Evolutionary conservation across 2,888 invertebrate species (phyloP).

Genomic region (Drosophila mimica): DNA sequence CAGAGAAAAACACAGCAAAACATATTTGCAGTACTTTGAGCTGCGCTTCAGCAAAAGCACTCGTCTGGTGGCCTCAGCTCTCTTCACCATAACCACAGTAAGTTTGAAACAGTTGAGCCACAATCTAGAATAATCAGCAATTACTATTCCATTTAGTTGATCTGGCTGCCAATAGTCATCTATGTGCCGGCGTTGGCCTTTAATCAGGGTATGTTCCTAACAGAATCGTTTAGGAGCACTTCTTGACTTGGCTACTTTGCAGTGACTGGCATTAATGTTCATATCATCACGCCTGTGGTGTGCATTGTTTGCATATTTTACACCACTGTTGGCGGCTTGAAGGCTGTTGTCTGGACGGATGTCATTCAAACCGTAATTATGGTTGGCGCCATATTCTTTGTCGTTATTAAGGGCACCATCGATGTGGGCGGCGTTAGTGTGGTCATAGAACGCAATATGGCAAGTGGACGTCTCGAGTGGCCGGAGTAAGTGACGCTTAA

Average conservation of each 20-base stretch:
- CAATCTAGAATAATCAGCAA: slow-evolving; percentile 3
- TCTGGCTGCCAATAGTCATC: slow-evolving; percentile 86
- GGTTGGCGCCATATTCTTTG: slow-evolving; percentile 90
- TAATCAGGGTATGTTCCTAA: slow-evolving; percentile 88
- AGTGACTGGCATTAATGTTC: slow-evolving; percentile 90
- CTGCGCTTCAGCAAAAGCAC: slow-evolving; percentile 90
- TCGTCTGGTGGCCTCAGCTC: slow-evolving; percentile 89
- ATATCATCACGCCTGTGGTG: slow-evolving; percentile 92
- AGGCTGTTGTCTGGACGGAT: slow-evolving; percentile 94
- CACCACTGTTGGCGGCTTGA: slow-evolving; percentile 93
- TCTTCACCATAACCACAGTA: slow-evolving; percentile 90
- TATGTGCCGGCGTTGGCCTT: slow-evolving; percentile 92
- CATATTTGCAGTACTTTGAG: slow-evolving; percentile 89
- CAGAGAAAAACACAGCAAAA: slow-evolving; percentile 38
- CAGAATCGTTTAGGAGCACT: neutral
- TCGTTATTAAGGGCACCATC: slow-evolving; percentile 90
- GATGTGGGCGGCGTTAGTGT: slow-evolving; percentile 89
- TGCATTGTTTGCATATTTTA: slow-evolving; percentile 94
- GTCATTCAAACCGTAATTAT: slow-evolving; percentile 92
- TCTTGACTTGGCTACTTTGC: slow-evolving; percentile 31
- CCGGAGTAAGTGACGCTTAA: slow-evolving; percentile 87
- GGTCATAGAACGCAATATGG: slow-evolving; percentile 89
- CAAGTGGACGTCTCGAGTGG: slow-evolving; percentile 89
- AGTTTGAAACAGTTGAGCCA: slow-evolving; percentile 81
- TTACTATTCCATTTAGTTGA: slow-evolving; percentile 57